Conservation (phyloP, 2,797 vertebrate species). For the Hyperoplus lanceolatus region DNA sequence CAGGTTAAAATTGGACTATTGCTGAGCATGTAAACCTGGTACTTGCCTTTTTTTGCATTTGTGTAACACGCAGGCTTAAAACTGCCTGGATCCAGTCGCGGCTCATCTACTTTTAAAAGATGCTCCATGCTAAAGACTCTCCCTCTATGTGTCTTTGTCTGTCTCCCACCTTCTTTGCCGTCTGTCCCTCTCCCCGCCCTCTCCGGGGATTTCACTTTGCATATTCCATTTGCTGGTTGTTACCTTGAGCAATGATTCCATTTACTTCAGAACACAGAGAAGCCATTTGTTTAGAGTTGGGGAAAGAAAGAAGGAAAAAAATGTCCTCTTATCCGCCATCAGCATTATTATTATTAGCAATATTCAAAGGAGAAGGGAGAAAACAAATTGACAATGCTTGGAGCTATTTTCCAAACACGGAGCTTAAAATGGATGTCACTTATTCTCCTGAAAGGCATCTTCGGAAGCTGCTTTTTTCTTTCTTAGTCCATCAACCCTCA, state of each 20-base stretch:
- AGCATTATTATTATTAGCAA: slow-evolving; percentile 73
- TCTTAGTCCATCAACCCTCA: slow-evolving; percentile 66
- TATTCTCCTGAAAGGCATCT: slow-evolving; percentile 42
- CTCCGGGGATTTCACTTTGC: slow-evolving; percentile 80
- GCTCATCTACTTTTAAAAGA: slow-evolving; percentile 52
- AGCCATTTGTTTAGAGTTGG: slow-evolving; percentile 73
- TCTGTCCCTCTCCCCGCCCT: slow-evolving; percentile 60
- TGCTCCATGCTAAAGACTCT: slow-evolving; percentile 45
- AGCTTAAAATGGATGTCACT: slow-evolving; percentile 55
- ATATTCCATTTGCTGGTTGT: slow-evolving; percentile 88
- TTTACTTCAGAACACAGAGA: slow-evolving; percentile 77
- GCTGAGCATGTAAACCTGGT: too few relatives aligned
- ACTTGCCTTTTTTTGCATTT: slow-evolving; percentile 9
- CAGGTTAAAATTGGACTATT: too few relatives aligned
- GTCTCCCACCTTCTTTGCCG: slow-evolving; percentile 44
- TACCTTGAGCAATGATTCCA: slow-evolving; percentile 88
- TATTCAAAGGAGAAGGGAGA: slow-evolving; percentile 58
- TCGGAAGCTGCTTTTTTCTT: slow-evolving; percentile 38
- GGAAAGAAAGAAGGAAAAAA: slow-evolving; percentile 1
- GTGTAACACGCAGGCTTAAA: slow-evolving; percentile 17
- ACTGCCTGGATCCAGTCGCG: slow-evolving; percentile 12
- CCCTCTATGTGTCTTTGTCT: slow-evolving; percentile 57
- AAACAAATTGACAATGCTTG: slow-evolving; percentile 67
- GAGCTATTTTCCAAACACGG: slow-evolving; percentile 67
- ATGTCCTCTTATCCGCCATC: slow-evolving; percentile 72